Conservation (phyloP, 2,888 invertebrate species). For the Oasisia sp. region DNA sequence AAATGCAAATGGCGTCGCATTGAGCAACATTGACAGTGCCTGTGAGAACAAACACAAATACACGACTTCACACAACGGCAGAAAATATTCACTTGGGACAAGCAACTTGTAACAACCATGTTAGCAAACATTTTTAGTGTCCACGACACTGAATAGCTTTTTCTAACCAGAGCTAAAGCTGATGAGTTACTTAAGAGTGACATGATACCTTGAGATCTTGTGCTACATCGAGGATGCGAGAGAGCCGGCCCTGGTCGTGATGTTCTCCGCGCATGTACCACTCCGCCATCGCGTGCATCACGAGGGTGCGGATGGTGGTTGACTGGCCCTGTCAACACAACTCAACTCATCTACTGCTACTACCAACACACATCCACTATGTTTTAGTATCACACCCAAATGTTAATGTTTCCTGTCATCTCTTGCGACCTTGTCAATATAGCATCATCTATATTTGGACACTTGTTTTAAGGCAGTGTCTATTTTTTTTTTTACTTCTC, state of each 20-base stretch:
- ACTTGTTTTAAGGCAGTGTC: no score
- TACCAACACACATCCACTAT: neutral
- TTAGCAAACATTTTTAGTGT: neutral
- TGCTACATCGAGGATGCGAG: conserved; percentile 94
- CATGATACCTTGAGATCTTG: conserved; percentile 78
- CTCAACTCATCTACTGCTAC: neutral
- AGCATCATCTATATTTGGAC: no score
- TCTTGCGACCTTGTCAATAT: no score
- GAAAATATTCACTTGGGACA: neutral
- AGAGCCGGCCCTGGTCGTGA: conserved; percentile 86
- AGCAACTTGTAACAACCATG: neutral
- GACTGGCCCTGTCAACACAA: conserved; percentile 54
- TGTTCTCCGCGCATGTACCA: conserved; percentile 88
- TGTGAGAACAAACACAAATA: conserved; percentile 66
- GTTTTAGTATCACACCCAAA: neutral
- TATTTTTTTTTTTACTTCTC: no score
- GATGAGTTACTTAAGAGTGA: neutral
- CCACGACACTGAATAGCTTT: neutral
- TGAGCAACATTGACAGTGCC: conserved; percentile 89
- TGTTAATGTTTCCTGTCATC: neutral
- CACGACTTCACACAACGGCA: neutral
- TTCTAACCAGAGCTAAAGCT: no score
- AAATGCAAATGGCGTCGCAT: conserved; percentile 82
- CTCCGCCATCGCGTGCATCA: conserved; percentile 97
- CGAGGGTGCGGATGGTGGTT: conserved; percentile 58